Evolutionary conservation across 2,113 vertebrate genomes (phyloP).

Genomic region (Cyphomyrus discorhynchus): DNA sequence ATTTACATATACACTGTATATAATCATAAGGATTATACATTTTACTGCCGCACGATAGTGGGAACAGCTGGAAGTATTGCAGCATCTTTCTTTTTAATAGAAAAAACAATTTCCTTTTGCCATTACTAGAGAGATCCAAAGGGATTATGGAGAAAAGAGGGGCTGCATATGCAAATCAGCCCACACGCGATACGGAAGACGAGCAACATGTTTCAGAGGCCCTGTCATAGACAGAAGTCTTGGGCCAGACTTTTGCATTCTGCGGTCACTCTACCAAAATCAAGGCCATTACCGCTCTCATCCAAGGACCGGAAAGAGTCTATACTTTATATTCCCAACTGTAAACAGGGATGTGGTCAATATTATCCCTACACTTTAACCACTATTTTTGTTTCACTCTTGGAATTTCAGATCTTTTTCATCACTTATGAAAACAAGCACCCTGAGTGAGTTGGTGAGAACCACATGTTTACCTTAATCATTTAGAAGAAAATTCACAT

Average conservation of each 20-base stretch:
- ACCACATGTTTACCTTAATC: not conserved
- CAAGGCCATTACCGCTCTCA: not conserved
- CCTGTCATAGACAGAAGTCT: not conserved
- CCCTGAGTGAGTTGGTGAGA: not conserved
- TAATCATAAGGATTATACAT: not conserved
- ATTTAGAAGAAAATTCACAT: not conserved
- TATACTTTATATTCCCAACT: not conserved
- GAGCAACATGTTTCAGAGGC: not conserved
- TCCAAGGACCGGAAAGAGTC: not conserved
- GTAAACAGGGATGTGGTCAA: not conserved
- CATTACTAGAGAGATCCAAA: not conserved
- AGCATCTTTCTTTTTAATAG: not conserved
- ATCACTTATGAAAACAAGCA: not conserved
- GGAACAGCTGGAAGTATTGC: not conserved
- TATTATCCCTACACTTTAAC: not conserved
- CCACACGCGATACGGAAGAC: not conserved
- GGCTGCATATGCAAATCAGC: not conserved
- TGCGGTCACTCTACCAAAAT: not conserved
- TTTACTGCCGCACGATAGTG: not conserved
- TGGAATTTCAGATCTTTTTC: not conserved
- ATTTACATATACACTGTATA: not conserved
- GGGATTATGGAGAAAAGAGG: not conserved
- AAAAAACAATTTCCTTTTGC: not conserved
- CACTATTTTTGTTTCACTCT: not conserved
- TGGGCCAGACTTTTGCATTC: not conserved